Evolutionary conservation across 2,888 invertebrate species (phyloP), one percentile per base, ranked within the genome.

Genomic region (Drosophila borealis): DNA sequence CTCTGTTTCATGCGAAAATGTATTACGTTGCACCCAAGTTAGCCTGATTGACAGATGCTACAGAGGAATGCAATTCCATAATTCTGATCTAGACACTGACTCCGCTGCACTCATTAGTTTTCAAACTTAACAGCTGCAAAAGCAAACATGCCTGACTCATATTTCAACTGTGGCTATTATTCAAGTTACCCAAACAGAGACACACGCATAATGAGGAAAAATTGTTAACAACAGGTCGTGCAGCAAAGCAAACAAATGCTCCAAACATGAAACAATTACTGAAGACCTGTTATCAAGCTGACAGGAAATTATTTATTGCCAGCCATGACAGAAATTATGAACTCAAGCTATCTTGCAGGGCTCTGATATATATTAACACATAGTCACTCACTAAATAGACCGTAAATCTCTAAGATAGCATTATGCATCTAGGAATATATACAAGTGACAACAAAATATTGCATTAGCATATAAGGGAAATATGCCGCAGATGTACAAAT

Each of bases 201-300:
- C 14, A 56, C 45, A 17, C 63, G 66, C 48, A 70, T 78, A 84
- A 78, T 82, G 69, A 71, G 69, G 67, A 51, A 70, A 74, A 86
- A 67, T 71, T 8, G 33, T 25, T 19, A 11, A 19, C 4, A 33
- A n/a, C 33, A 21, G 13, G 3, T 21, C 13, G 11, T 3, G 19
- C 37, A 49, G n/a, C 42, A 19, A 17, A n/a, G 4, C 4, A 19
- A 60, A 64, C 69, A 64, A 72, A 62, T 61, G 56, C 39, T 36
- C 6, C 55, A 45, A 48, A 33, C 51, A 41, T 39, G 36, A 56
- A 48, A 42, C 36, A 63, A 64, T n/a, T 57, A 29, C 42, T 17
- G 17, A 41, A 19, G 29, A 33, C 37, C 41, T 36, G 36, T 71
- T 67, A 68, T 74, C 64, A 69, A 67, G 82, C 65, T 66, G 76